Conservation (phyloP, 2,113 vertebrate genomes). For the Siphamia tubifer region DNA sequence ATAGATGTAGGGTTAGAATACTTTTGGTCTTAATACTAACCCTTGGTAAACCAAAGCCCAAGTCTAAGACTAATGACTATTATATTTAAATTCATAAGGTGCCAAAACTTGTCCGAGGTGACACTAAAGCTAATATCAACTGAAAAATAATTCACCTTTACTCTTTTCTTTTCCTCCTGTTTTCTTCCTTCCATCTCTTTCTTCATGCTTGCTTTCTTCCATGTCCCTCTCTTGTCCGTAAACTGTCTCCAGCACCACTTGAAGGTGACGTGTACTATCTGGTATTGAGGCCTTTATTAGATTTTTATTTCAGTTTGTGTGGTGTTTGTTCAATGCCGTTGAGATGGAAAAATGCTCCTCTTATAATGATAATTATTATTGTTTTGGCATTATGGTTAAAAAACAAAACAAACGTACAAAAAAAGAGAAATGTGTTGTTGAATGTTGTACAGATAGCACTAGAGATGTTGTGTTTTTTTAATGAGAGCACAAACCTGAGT, state of each 20-base stretch:
- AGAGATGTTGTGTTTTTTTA: constrained; percentile 79
- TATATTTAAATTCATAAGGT: constrained; percentile 52
- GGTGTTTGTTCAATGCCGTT: constrained; percentile 77
- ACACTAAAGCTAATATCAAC: constrained; percentile 61
- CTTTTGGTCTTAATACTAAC: constrained; percentile 44
- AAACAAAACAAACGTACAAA: constrained; percentile 42
- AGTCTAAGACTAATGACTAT: constrained; percentile 28
- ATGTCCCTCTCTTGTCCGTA: constrained; percentile 35
- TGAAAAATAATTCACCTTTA: constrained; percentile 30
- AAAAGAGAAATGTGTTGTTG: constrained; percentile 78
- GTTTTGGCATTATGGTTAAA: constrained; percentile 76
- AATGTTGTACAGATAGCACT: constrained; percentile 86
- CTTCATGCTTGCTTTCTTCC: constrained; percentile 12
- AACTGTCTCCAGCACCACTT: constrained; percentile 69
- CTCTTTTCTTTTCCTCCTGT: background rate
- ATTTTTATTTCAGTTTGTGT: constrained; percentile 73
- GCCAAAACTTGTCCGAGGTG: constrained; percentile 70
- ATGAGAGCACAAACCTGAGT: constrained; percentile 74
- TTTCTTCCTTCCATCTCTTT: background rate
- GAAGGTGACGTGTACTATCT: constrained; percentile 79
- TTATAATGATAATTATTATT: constrained; percentile 79
- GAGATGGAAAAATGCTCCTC: constrained; percentile 80
- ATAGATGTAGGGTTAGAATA: constrained; percentile 17
- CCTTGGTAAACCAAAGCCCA: constrained; percentile 69
- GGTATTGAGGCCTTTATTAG: constrained; percentile 81